Conservation (phyloP, 2,888 invertebrate species). For the Cryptops parisi region DNA sequence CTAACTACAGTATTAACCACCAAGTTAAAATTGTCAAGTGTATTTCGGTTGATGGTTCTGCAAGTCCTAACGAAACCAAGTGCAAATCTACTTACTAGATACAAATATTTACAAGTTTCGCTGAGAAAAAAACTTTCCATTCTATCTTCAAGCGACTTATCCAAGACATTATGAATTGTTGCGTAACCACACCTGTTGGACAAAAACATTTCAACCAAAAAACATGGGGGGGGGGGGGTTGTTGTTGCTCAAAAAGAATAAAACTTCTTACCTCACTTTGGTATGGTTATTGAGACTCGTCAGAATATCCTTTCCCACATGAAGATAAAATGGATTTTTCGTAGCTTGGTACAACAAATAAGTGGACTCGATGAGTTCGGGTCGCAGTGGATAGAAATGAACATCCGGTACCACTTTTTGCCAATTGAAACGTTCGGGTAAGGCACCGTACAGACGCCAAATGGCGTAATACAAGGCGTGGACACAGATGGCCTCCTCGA, state of each 20-base stretch:
- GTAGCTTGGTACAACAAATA: constrained; percentile 46
- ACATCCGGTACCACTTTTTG: constrained; percentile 39
- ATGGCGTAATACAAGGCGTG: constrained; percentile 46
- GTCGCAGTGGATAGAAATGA: constrained; percentile 45
- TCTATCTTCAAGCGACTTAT: constrained; percentile 44
- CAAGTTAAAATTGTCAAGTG: no score
- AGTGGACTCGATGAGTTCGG: constrained; percentile 47
- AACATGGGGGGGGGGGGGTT: no score
- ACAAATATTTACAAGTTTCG: constrained; percentile 49
- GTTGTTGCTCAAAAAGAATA: no score
- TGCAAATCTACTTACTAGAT: constrained; percentile 36
- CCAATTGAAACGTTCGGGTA: constrained; percentile 41
- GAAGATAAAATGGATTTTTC: constrained; percentile 47
- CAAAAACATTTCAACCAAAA: no score
- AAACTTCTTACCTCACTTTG: constrained; percentile 33
- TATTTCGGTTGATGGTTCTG: no score
- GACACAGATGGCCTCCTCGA: constrained; percentile 48
- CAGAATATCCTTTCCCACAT: constrained; percentile 45
- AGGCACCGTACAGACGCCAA: constrained; percentile 43
- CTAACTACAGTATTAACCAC: no score
- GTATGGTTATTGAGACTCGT: constrained; percentile 38
- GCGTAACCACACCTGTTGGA: constrained; percentile 44
- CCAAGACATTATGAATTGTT: constrained; percentile 45
- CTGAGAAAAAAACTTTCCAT: constrained; percentile 51
- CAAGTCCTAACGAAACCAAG: not conserved